phyloP scores from a whole-genome alignment of 2,797 vertebrate species.

The Danio tinwini region DNA sequence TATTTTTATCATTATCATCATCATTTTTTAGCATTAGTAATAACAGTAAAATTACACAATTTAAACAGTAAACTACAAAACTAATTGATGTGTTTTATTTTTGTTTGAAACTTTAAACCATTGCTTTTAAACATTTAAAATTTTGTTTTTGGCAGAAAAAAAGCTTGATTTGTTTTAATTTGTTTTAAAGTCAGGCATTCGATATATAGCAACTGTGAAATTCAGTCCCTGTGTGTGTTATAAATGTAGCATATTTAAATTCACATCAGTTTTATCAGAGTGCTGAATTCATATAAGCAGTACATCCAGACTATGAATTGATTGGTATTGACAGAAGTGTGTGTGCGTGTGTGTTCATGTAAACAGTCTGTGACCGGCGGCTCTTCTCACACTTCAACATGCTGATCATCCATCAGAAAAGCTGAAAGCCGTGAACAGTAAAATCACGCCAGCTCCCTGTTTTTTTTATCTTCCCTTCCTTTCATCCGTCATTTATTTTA shows the following conservation, averaged over 20 bases:
- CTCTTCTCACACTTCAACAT: slow-evolving; percentile 13
- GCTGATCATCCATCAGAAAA: slow-evolving; percentile 6
- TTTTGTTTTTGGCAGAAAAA: too few relatives aligned
- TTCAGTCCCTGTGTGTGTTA: too few relatives aligned
- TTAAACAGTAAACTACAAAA: too few relatives aligned
- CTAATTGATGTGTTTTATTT: too few relatives aligned
- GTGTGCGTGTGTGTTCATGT: not conserved
- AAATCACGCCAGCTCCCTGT: not conserved
- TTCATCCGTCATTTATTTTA: not conserved
- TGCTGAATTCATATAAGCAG: not conserved
- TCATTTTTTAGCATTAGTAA: too few relatives aligned
- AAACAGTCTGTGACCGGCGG: slow-evolving; percentile 3
- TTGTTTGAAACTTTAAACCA: too few relatives aligned
- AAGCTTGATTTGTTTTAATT: too few relatives aligned
- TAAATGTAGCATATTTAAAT: not conserved
- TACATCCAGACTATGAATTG: not conserved
- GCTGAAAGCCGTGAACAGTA: slow-evolving; percentile 1
- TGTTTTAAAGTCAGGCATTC: too few relatives aligned
- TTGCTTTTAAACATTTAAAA: too few relatives aligned
- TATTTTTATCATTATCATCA: too few relatives aligned
- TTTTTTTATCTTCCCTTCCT: not conserved
- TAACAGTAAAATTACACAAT: too few relatives aligned
- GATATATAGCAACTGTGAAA: too few relatives aligned
- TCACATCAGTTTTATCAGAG: not conserved
- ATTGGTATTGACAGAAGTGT: slow-evolving; percentile 11